These are phyloP conservation scores for Sigmodon hispidus DNA, from an alignment of 2,113 vertebrate species.

Conservation along the genomic window DNA sequence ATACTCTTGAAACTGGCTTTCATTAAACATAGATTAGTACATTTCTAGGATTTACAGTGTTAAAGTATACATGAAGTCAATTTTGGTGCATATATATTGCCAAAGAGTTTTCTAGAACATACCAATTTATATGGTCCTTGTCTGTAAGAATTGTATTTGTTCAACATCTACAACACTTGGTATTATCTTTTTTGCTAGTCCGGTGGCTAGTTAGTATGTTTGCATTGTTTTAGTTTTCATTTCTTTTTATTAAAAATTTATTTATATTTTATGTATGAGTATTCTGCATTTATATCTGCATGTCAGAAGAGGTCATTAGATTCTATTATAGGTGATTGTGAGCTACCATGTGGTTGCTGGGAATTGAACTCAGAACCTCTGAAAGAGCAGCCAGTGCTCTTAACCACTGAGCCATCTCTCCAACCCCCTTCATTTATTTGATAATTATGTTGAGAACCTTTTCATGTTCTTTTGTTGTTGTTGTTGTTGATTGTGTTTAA, in stretches of 20 bases:
- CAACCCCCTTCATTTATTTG: neutral
- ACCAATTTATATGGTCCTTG: neutral
- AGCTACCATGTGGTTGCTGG: too few relatives aligned
- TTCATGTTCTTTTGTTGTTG: constrained; percentile 29
- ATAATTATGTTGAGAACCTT: constrained; percentile 26
- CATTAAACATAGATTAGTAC: neutral
- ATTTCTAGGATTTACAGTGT: neutral
- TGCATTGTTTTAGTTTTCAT: neutral
- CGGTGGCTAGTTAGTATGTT: neutral
- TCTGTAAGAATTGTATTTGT: neutral
- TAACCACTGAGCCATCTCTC: too few relatives aligned
- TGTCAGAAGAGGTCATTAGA: too few relatives aligned
- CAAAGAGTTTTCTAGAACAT: neutral
- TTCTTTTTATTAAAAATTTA: too few relatives aligned
- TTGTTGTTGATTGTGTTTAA: neutral
- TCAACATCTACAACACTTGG: neutral
- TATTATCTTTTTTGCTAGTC: neutral
- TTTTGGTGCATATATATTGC: neutral
- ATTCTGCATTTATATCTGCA: too few relatives aligned
- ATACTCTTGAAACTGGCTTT: neutral
- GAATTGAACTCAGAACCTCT: too few relatives aligned
- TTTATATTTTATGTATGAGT: too few relatives aligned
- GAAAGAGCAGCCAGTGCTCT: too few relatives aligned
- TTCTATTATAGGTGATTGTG: too few relatives aligned
- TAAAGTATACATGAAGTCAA: neutral